A percentile compares a stretch with the other conserved stretches of the same genome.
Evolutionary conservation across 2,797 vertebrate genomes (phyloP).

Genomic region (Lepilemur ruficaudatus): DNA sequence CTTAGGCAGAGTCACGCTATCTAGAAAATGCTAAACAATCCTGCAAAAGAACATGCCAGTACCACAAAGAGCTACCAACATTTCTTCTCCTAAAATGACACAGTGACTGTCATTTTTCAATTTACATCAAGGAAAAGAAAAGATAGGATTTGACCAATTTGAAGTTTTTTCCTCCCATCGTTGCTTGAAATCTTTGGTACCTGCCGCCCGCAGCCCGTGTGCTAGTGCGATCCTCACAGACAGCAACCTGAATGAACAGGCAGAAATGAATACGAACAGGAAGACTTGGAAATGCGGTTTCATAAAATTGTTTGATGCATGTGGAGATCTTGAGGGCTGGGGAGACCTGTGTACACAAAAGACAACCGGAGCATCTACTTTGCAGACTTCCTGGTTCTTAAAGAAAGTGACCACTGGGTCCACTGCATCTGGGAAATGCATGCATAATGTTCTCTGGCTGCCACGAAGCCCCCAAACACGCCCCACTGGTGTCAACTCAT

Average conservation of each 20-base stretch:
- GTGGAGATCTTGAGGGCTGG: neutral
- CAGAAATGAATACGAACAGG: constrained; percentile 27
- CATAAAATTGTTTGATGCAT: neutral
- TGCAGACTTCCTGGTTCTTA: neutral
- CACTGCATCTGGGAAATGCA: neutral
- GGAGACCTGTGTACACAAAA: neutral
- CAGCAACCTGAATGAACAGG: neutral
- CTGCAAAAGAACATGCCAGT: neutral
- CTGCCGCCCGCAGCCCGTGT: neutral
- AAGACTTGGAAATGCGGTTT: neutral
- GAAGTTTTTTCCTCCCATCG: neutral
- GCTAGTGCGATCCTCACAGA: neutral
- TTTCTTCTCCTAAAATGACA: neutral
- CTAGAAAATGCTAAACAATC: neutral
- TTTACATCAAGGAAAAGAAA: neutral
- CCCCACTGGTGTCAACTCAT: neutral
- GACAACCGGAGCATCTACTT: neutral
- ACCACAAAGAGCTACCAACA: neutral
- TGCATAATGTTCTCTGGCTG: rapidly evolving
- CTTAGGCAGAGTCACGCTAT: neutral
- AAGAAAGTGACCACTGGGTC: rapidly evolving
- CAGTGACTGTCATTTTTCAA: constrained; percentile 49
- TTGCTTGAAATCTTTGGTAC: constrained; percentile 48
- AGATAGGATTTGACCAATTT: constrained; percentile 28
- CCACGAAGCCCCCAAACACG: neutral